These are phyloP conservation scores for Hydroisotoma schaefferi DNA, from an alignment of 2,888 invertebrate genomes.

Conservation along the genomic window DNA sequence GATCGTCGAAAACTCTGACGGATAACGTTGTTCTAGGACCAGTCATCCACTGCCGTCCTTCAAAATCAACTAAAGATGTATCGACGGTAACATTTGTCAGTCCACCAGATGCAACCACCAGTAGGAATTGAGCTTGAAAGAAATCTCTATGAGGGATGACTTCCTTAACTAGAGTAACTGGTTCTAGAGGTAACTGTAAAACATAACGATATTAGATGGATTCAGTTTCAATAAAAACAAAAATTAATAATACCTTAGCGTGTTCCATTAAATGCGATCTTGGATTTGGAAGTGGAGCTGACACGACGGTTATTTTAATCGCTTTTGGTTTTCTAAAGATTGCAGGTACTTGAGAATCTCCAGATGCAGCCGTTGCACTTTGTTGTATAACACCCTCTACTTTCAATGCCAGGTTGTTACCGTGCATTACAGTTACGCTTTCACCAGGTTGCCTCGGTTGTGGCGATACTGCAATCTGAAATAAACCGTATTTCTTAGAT, in stretches of 20 bases:
- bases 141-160: slow-evolving; percentile 89
- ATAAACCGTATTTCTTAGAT: slow-evolving; percentile 13
- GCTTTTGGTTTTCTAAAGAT: slow-evolving; percentile 46
- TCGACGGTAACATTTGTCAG: slow-evolving; percentile 66
- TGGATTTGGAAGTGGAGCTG: slow-evolving; percentile 34
- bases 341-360: background rate
- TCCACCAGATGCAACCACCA: slow-evolving; percentile 61
- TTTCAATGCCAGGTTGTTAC: slow-evolving; percentile 83
- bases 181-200: slow-evolving; percentile 36
- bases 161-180: slow-evolving; percentile 46
- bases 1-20: slow-evolving; percentile 69
- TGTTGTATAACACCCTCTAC: slow-evolving; percentile 88
- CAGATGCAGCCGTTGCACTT: slow-evolving; percentile 26
- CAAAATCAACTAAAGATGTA: slow-evolving; percentile 78
- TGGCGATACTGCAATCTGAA: slow-evolving; percentile 69
- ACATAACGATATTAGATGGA: background rate
- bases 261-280: slow-evolving; percentile 32
- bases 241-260: slow-evolving; percentile 36
- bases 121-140: slow-evolving; percentile 85
- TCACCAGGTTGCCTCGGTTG: slow-evolving; percentile 76
- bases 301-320: slow-evolving; percentile 44
- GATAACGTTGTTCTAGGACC: slow-evolving; percentile 75
- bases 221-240: too few species aligned
- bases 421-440: slow-evolving; percentile 75
- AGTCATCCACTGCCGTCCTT: slow-evolving; percentile 82